Evolutionary conservation across 2,797 vertebrate species (phyloP), one percentile per base, ranked within the genome.

Genomic region (Bryconaethiops microstoma): DNA sequence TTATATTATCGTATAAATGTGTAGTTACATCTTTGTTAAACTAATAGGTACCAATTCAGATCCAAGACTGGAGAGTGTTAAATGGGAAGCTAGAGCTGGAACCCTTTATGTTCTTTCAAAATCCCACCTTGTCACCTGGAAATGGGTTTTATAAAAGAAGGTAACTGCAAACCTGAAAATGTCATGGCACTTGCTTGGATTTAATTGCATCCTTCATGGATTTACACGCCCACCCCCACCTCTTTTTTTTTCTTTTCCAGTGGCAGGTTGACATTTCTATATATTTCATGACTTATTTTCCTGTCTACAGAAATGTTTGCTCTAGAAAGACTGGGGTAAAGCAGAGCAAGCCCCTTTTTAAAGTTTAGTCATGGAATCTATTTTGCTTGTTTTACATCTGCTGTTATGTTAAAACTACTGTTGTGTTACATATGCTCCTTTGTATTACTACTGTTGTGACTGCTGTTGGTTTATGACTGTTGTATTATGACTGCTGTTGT

Each of bases 91-190:
- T 71, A 39, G 54, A 40, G 1, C 13, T 71, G 45, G 60, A 60
- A 60, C n/a, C 17, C 45, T 70, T 76, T 62, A 63, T 60, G 35
- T 75, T 70, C 64, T 70, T 69, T 76, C 40, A 69, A 50, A 75
- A 59, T 54, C 63, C 40, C 52, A 42, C 74, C 25, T 40, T 76
- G 25, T 69, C 73, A 74, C 57, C 29, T 60, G 55, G 35, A 74
- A 74, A 62, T 60, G 54, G 35, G 59, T 74, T 69, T 75, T 79
- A 50, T 76, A 39, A 29, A 72, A 67, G 23, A 55, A 48, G 21
- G 35, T 74, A 69, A 73, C 69, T 55, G 74, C 67, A 74, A 72
- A 74, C 60, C 74, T 63, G 17, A 73, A 62, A 85, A 76, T 81
- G 60, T 81, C 55, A 50, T 63, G 29, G n/a, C 69, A 73, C 59